Evolutionary conservation across 2,888 invertebrate species (phyloP).

Genomic region (Amphipoea lucens): DNA sequence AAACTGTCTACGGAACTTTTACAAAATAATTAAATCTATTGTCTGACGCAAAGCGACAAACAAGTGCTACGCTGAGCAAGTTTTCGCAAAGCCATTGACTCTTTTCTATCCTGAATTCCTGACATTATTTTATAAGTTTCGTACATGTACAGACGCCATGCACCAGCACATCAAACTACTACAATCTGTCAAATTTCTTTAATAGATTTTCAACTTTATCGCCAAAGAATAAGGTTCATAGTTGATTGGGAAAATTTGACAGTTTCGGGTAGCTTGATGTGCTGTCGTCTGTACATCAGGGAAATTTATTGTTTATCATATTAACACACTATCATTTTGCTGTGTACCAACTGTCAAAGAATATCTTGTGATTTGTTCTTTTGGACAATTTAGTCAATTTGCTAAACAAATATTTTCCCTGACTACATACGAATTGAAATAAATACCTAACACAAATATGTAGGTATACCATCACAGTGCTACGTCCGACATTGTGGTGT

Average conservation of each 20-base stretch:
- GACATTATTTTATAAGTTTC: not conserved
- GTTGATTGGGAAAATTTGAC: too few relatives aligned
- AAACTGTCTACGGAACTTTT: not conserved
- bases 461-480: not conserved
- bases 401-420: not conserved
- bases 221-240: too few relatives aligned
- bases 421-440: too few relatives aligned
- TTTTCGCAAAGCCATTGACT: not conserved
- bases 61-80: not conserved
- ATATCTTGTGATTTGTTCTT: not conserved
- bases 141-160: too few relatives aligned
- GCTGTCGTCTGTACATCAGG: too few relatives aligned
- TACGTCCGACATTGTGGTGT: not conserved
- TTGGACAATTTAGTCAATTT: not conserved
- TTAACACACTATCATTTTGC: too few relatives aligned
- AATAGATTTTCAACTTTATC: too few relatives aligned
- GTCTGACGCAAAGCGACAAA: not conserved
- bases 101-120: not conserved
- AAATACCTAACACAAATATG: conserved; percentile 12
- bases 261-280: too few relatives aligned
- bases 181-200: too few relatives aligned
- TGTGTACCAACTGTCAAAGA: not conserved
- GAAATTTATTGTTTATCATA: not conserved
- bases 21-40: not conserved
- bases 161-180: too few relatives aligned